Percentiles rank a stretch among this genome's conserved stretches.
These are phyloP conservation scores for Casuarius casuarius DNA, from an alignment of 2,113 vertebrate species.

Conservation along the genomic window DNA sequence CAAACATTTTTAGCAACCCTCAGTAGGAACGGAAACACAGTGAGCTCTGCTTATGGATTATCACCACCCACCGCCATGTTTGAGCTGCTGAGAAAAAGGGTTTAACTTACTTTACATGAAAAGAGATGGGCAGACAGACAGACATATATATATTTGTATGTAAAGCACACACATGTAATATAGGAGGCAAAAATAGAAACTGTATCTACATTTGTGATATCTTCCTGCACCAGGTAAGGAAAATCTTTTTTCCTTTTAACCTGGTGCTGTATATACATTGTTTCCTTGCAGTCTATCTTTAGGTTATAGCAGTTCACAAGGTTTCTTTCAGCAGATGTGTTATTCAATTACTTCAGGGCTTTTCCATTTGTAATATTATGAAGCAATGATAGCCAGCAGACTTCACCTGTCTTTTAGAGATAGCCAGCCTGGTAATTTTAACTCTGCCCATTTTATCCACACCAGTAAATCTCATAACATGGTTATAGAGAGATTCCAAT, in stretches of 20 bases:
- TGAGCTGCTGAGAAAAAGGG: background rate
- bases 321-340: constrained; percentile 67
- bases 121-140: background rate
- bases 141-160: background rate
- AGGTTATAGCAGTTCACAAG: constrained; percentile 62
- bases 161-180: background rate
- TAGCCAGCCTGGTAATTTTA: constrained; percentile 75
- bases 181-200: constrained; percentile 14
- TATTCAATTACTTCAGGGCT: constrained; percentile 77
- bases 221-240: constrained; percentile 39
- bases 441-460: constrained; percentile 75
- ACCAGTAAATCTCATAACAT: constrained; percentile 76
- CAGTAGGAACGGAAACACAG: background rate
- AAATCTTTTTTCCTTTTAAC: constrained; percentile 44
- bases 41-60: background rate
- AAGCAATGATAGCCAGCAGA: constrained; percentile 72
- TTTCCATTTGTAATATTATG: constrained; percentile 73
- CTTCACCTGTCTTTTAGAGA: constrained; percentile 76
- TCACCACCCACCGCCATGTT: background rate
- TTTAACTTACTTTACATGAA: constrained; percentile 5
- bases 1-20: background rate
- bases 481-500: constrained; percentile 73
- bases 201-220: constrained; percentile 19
- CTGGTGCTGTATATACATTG: constrained; percentile 25
- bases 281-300: constrained; percentile 61